Percentiles rank a stretch among this genome's conserved stretches.
phyloP scores from a whole-genome alignment of 2,797 vertebrate species.

The Eurystomus glaucurus region DNA sequence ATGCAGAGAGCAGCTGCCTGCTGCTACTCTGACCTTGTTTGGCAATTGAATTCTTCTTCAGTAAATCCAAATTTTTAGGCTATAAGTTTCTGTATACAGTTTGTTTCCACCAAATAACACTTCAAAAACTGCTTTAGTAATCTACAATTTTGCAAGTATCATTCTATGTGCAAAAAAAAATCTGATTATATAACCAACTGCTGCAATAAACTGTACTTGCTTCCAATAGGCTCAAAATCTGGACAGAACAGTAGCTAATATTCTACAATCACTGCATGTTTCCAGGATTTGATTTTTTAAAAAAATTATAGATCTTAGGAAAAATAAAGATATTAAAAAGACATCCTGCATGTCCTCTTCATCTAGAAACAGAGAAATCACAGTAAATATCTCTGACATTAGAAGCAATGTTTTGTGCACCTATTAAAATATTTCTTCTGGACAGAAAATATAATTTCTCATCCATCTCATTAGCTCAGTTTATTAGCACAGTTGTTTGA shows the following conservation, averaged over 20 bases:
- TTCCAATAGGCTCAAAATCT: neutral
- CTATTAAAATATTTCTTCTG: neutral
- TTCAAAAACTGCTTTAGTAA: neutral
- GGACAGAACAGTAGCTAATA: neutral
- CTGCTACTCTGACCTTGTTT: neutral
- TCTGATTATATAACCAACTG: neutral
- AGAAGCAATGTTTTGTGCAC: neutral
- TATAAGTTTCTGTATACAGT: neutral
- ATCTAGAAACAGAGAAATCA: neutral
- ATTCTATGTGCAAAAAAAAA: neutral
- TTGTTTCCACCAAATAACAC: neutral
- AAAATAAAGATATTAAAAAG: neutral
- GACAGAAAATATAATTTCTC: neutral
- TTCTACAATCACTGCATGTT: neutral
- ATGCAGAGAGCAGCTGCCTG: neutral
- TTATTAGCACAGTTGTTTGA: neutral
- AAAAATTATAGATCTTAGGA: neutral
- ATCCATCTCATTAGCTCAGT: neutral
- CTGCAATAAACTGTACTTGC: neutral
- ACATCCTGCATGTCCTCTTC: rapidly evolving
- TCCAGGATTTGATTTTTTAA: rapidly evolving
- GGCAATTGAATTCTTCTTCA: neutral
- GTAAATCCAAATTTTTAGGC: neutral
- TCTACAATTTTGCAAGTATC: neutral
- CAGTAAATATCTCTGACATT: neutral